Evolutionary conservation across 1,140 invertebrate genomes (phyloP).

Genomic region (Spodoptera litura): DNA sequence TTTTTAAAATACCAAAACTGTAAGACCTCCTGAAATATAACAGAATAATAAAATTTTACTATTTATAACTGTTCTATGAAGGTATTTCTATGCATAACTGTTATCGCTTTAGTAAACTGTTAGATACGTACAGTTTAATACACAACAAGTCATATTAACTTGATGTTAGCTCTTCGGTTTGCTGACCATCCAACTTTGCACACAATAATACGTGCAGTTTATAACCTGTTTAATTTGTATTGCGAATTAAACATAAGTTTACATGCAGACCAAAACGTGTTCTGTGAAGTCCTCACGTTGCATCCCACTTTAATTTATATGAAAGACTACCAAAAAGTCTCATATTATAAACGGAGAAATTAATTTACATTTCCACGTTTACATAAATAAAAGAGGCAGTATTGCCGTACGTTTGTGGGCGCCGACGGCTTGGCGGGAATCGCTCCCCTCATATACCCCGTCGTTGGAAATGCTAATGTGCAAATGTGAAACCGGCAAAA

Average conservation of each 20-base stretch:
- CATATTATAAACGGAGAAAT: slow-evolving; percentile 69
- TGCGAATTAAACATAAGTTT: slow-evolving; percentile 29
- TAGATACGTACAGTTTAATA: not conserved
- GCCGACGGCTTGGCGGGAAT: slow-evolving; percentile 39
- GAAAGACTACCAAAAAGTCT: slow-evolving; percentile 62
- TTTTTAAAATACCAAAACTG: too few species aligned
- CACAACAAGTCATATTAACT: slow-evolving; percentile 31
- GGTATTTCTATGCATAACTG: too few species aligned
- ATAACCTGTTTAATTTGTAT: slow-evolving; percentile 26
- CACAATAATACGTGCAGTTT: slow-evolving; percentile 24
- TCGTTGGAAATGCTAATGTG: slow-evolving; percentile 68
- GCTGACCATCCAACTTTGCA: slow-evolving; percentile 3
- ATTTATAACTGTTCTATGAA: too few species aligned
- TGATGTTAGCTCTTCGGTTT: slow-evolving; percentile 15
- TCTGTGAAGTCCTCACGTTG: slow-evolving; percentile 47
- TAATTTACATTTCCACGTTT: slow-evolving; percentile 75
- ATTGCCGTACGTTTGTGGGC: slow-evolving; percentile 60
- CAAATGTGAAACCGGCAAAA: slow-evolving; percentile 66
- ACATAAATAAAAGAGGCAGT: slow-evolving; percentile 67
- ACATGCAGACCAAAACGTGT: slow-evolving; percentile 1
- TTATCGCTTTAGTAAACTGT: not conserved
- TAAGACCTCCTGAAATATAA: too few species aligned
- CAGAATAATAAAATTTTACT: too few species aligned
- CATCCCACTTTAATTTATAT: slow-evolving; percentile 53
- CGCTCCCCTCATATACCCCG: slow-evolving; percentile 51